Evolutionary conservation across 2,797 vertebrate genomes (phyloP).

Genomic region (Diplodus puntazzo): DNA sequence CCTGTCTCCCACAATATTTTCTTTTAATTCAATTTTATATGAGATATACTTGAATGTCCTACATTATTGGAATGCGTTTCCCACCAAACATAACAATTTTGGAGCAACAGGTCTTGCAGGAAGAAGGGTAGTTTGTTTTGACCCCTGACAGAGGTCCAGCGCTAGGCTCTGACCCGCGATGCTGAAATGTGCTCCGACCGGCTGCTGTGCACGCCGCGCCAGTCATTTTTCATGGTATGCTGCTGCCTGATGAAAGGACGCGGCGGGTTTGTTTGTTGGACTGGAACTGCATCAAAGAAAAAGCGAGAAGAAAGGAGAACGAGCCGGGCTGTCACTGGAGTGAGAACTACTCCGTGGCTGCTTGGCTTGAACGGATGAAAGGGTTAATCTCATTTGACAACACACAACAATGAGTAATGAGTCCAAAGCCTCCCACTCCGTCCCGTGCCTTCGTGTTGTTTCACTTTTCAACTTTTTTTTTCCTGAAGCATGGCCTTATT

Average conservation of each 20-base stretch:
- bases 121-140: constrained; percentile 4
- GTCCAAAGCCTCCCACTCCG: constrained; percentile 43
- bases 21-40: neutral
- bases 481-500: constrained; percentile 58
- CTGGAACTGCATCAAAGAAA: constrained; percentile 74
- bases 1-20: neutral
- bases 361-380: constrained; percentile 69
- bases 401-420: constrained; percentile 73
- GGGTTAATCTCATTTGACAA: constrained; percentile 75
- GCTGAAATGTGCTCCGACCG: constrained; percentile 30
- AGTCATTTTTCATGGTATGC: constrained; percentile 52
- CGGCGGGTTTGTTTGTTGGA: constrained; percentile 57
- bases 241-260: constrained; percentile 68
- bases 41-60: neutral
- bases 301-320: constrained; percentile 58
- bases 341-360: constrained; percentile 57
- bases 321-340: constrained; percentile 52
- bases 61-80: neutral
- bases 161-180: constrained; percentile 31
- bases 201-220: constrained; percentile 29
- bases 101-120: constrained; percentile 12
- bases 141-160: constrained; percentile 16
- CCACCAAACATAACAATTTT: neutral
- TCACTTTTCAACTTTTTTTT: constrained; percentile 22
- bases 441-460: constrained; percentile 22